Conservation (phyloP, 2,113 vertebrate genomes). For the Entelurus aequoreus region DNA sequence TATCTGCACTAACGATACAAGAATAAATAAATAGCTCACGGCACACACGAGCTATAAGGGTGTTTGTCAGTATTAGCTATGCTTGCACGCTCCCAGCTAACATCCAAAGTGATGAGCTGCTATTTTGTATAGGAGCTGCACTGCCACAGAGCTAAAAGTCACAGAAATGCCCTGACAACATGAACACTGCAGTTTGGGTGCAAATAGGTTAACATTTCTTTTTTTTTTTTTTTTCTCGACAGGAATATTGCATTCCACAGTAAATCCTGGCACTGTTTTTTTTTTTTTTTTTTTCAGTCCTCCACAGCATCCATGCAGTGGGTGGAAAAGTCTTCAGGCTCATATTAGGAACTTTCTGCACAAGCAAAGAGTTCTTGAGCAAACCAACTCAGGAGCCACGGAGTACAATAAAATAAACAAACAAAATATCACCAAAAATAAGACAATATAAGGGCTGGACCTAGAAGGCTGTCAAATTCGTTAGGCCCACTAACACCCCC, state of each 20-base stretch:
- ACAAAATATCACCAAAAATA: background rate
- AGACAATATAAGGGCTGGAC: background rate
- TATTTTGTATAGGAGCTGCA: conserved; percentile 42
- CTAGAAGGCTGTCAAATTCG: conserved; percentile 6
- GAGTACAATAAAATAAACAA: background rate
- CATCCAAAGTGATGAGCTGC: conserved; percentile 53
- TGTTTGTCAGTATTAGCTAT: conserved; percentile 62
- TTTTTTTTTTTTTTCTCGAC: conserved; percentile 4
- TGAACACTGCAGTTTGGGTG: conserved; percentile 15
- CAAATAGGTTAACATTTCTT: conserved; percentile 24
- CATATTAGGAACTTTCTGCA: background rate
- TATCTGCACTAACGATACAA: conserved; percentile 50
- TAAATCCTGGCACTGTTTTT: conserved; percentile 16
- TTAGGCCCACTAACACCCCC: background rate
- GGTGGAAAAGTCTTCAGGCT: conserved; percentile 6
- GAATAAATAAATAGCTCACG: conserved; percentile 67
- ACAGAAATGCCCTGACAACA: conserved; percentile 34
- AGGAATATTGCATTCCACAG: background rate
- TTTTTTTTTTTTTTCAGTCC: conserved; percentile 33
- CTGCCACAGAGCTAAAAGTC: conserved; percentile 25
- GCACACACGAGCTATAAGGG: conserved; percentile 46
- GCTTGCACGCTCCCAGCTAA: conserved; percentile 46
- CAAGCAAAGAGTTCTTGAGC: background rate
- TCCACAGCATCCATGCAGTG: conserved; percentile 2
- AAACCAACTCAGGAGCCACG: background rate